Evolutionary conservation across 2,113 vertebrate genomes (phyloP).

Genomic region (Amphiprion percula): DNA sequence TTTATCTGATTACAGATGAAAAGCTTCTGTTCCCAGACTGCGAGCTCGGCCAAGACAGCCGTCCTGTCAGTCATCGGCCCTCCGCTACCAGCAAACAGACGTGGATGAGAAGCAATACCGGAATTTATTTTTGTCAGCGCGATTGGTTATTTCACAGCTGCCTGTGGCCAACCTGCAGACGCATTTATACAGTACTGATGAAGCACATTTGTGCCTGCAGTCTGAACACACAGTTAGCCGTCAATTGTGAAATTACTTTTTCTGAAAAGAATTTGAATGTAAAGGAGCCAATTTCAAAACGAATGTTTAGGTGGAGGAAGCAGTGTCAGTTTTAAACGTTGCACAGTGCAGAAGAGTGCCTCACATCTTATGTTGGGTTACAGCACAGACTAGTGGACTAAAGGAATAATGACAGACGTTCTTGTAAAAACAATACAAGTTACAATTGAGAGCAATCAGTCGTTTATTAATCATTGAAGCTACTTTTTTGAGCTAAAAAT

Average conservation of each 20-base stretch:
- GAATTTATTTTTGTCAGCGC: slow-evolving; percentile 54
- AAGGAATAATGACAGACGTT: slow-evolving; percentile 1
- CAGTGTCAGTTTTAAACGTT: background rate
- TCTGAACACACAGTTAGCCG: background rate
- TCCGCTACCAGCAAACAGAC: slow-evolving; percentile 58
- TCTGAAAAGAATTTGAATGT: background rate
- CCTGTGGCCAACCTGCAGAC: slow-evolving; percentile 8
- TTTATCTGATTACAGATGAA: slow-evolving; percentile 78
- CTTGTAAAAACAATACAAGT: background rate
- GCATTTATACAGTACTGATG: slow-evolving; percentile 38
- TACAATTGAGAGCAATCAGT: background rate
- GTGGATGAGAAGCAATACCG: slow-evolving; percentile 43
- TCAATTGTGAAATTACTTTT: slow-evolving; percentile 27
- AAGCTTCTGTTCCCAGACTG: slow-evolving; percentile 50
- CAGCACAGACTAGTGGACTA: slow-evolving; percentile 84
- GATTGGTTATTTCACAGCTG: slow-evolving; percentile 11
- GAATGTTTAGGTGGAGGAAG: slow-evolving; percentile 3
- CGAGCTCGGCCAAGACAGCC: slow-evolving; percentile 42
- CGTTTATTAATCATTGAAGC: too few species aligned
- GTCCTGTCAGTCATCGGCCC: slow-evolving; percentile 53
- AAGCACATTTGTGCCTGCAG: slow-evolving; percentile 15
- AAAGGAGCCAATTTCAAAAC: background rate
- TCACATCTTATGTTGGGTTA: slow-evolving; percentile 55
- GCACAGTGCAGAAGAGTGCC: background rate
- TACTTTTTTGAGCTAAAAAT: too few species aligned